phyloP scores from a whole-genome alignment of 1,140 invertebrate species.

The Onthophagus taurus region DNA sequence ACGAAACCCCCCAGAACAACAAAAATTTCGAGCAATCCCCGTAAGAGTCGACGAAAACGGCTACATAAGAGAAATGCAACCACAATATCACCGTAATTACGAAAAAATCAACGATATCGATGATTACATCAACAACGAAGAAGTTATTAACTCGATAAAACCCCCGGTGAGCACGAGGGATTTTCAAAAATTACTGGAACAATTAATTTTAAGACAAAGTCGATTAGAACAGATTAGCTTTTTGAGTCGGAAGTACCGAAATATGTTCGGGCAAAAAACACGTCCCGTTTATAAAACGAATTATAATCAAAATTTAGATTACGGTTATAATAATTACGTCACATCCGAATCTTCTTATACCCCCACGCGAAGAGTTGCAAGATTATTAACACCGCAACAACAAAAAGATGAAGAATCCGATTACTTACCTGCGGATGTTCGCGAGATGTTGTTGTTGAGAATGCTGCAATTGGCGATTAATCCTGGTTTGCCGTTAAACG shows the following conservation, averaged over 20 bases:
- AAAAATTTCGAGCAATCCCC: conserved; percentile 26
- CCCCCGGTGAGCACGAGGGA: conserved; percentile 48
- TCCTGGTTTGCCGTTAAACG: conserved; percentile 44
- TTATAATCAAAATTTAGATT: conserved; percentile 1
- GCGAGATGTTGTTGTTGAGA: conserved; percentile 55
- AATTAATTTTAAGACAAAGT: conserved; percentile 45
- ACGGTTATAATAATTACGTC: conserved; percentile 13
- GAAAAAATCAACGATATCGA: conserved; percentile 30
- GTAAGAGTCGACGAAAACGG: conserved; percentile 35
- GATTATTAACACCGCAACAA: conserved; percentile 18
- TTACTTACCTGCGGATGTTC: conserved; percentile 52
- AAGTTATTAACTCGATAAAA: conserved; percentile 31
- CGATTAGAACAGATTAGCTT: conserved; percentile 40
- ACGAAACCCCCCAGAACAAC: background rate
- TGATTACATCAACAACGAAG: conserved; percentile 22
- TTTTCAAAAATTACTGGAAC: conserved; percentile 46
- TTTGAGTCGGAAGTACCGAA: conserved; percentile 17
- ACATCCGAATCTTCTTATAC: conserved; percentile 10
- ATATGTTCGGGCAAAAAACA: background rate
- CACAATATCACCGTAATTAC: conserved; percentile 16
- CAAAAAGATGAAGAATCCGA: conserved; percentile 44
- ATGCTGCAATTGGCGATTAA: conserved; percentile 62
- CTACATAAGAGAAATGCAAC: conserved; percentile 27
- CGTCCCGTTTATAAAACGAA: conserved; percentile 2
- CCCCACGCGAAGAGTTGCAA: conserved; percentile 22